A percentile compares a stretch with the other conserved stretches of the same genome.
Conservation (phyloP, 2,888 invertebrate genomes). For the Dasysyrphus albostriatus region DNA sequence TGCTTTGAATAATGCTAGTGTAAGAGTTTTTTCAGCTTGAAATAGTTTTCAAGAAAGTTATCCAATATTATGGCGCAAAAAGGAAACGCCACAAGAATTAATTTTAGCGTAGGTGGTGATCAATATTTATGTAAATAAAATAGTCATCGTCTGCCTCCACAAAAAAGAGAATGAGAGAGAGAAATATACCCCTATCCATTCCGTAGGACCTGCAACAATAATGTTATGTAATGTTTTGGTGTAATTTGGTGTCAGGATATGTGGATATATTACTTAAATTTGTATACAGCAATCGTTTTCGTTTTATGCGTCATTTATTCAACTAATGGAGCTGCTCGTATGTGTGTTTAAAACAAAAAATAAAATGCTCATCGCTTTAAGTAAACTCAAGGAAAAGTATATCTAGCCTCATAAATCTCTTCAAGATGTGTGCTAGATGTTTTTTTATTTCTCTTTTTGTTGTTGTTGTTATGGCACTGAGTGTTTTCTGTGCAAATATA, state of each 20-base stretch:
- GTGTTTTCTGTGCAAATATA: background rate
- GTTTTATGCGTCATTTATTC: conserved; percentile 36
- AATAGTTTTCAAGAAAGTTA: conserved; percentile 60
- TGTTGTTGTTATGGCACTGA: too few species aligned
- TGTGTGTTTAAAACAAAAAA: background rate
- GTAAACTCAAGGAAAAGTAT: conserved; percentile 15
- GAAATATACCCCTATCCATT: background rate
- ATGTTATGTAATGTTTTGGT: conserved; percentile 48
- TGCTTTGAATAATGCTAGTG: conserved; percentile 30
- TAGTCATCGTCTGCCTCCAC: background rate
- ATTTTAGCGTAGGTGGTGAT: conserved; percentile 52
- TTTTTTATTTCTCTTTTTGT: conserved; percentile 2
- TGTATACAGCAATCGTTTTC: background rate
- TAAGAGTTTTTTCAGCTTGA: conserved; percentile 48
- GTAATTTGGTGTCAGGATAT: conserved; percentile 30
- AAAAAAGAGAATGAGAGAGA: background rate
- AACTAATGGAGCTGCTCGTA: conserved; percentile 31
- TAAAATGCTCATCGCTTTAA: conserved; percentile 31
- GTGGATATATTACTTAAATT: conserved; percentile 23
- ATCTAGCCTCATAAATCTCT: conserved; percentile 31
- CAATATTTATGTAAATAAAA: conserved; percentile 43
- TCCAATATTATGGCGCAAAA: conserved; percentile 16
- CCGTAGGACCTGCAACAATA: background rate
- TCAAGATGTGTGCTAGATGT: conserved; percentile 8
- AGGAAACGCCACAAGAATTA: conserved; percentile 32